These are phyloP conservation scores for Phalacrocorax aristotelis DNA, from an alignment of 2,113 vertebrate genomes.

Conservation along the genomic window DNA sequence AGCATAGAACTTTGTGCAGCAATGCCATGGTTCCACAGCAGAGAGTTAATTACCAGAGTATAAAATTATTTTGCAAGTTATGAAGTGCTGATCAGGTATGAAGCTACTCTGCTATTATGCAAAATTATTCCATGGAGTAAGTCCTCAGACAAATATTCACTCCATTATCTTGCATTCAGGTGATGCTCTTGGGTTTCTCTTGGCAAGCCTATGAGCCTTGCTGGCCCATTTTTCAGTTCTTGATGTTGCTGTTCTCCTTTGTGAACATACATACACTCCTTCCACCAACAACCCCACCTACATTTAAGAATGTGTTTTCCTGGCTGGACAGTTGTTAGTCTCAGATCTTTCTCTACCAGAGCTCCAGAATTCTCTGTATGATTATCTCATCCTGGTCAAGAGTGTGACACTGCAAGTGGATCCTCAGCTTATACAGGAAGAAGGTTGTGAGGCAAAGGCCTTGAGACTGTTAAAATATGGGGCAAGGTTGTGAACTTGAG, in stretches of 20 bases:
- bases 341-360: background rate
- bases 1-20: background rate
- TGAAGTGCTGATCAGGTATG: background rate
- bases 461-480: background rate
- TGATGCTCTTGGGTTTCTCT: background rate
- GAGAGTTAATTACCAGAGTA: background rate
- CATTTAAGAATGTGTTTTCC: background rate
- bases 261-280: background rate
- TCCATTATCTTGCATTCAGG: background rate
- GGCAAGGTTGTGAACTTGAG: background rate
- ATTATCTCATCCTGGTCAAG: background rate
- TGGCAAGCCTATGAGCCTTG: background rate
- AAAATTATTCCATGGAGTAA: background rate
- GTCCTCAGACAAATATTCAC: background rate
- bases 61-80: background rate
- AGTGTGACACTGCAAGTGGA: accelerated
- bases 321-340: background rate
- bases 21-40: background rate
- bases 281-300: accelerated
- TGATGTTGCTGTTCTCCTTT: background rate
- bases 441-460: background rate
- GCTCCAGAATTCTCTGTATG: background rate
- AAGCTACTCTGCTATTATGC: background rate
- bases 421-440: background rate
- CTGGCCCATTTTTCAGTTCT: background rate